Base-by-base conservation (phyloP, 2,797 vertebrate genomes). In the Momotus momota region DNA sequence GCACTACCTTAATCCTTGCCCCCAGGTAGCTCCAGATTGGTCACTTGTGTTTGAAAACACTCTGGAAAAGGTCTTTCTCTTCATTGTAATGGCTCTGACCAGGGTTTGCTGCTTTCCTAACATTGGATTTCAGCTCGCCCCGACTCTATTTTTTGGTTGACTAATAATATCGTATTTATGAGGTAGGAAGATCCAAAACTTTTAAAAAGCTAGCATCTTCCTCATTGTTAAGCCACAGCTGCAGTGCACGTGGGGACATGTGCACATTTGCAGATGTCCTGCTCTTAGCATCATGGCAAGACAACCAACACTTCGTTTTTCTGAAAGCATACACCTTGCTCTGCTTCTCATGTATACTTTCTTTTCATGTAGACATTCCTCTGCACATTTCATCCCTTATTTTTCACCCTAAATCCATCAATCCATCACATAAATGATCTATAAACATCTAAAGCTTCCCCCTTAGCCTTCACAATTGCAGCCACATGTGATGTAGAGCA, bases 231-330 rank as follows among this genome's bases (percentile, higher is more conserved):
- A 45, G 18, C 12, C 1, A 1, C 1, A 2, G 18, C 23, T 52
- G 41, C 54, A 75, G 27, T 6, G 1, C 14, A 19, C 19, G 11
- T 0, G 0, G 12, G 12, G 17, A 20, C 0, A 1, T 2, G 2
- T 9, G 15, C 9, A 33, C 19, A 14, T 29, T 5, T 9, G 20
- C 31, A 18, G 18, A 8, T 6, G 4, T 29, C 26, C 74, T 79
- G 38, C 38, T 57, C 54, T 19, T 49, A 27, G 12, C 4, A 16
- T 18, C 12, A 2, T 4, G 8, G 31, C 43, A 86, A 73, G 1
- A 10, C 33, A 72, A 38, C 11, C 71, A 25, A 19, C 17, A 43
- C 38, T 33, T 61, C 23, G 5, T 7, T 80, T 69, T 79, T 49
- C 62, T 75, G 33, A 29, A 58, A 17, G 14, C 31, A 5, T 27